phyloP scores from a whole-genome alignment of 2,113 vertebrate genomes.

The Athene cunicularia region DNA sequence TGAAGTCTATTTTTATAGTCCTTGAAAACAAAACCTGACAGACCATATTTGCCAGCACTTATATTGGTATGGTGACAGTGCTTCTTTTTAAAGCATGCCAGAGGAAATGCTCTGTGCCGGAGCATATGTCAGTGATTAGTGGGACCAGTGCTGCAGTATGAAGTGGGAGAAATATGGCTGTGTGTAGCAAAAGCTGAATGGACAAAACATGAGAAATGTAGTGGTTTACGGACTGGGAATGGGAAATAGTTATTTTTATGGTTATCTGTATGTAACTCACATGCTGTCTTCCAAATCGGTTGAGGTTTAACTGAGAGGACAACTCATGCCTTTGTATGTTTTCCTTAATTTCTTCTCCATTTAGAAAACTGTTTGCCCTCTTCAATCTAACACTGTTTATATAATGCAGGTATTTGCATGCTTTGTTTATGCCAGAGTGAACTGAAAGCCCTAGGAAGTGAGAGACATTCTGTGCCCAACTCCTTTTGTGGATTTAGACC shows the following conservation, averaged over 20 bases:
- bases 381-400: neutral
- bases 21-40: conserved; percentile 58
- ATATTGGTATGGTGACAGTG: conserved; percentile 2
- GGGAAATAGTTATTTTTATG: conserved; percentile 7
- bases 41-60: conserved; percentile 56
- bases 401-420: neutral
- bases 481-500: neutral
- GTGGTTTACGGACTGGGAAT: neutral
- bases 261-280: neutral
- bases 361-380: neutral
- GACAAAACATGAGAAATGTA: neutral
- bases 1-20: conserved; percentile 64
- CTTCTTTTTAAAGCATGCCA: conserved; percentile 31
- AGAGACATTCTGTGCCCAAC: neutral
- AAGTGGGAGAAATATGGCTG: neutral
- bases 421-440: neutral
- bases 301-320: neutral
- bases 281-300: neutral
- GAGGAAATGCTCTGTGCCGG: conserved; percentile 25
- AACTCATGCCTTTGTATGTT: neutral
- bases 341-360: neutral
- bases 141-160: conserved; percentile 6
- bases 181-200: conserved; percentile 32
- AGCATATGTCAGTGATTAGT: conserved; percentile 51
- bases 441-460: neutral